phyloP scores from a whole-genome alignment of 2,888 invertebrate genomes.

The Micoletzkya japonica region DNA sequence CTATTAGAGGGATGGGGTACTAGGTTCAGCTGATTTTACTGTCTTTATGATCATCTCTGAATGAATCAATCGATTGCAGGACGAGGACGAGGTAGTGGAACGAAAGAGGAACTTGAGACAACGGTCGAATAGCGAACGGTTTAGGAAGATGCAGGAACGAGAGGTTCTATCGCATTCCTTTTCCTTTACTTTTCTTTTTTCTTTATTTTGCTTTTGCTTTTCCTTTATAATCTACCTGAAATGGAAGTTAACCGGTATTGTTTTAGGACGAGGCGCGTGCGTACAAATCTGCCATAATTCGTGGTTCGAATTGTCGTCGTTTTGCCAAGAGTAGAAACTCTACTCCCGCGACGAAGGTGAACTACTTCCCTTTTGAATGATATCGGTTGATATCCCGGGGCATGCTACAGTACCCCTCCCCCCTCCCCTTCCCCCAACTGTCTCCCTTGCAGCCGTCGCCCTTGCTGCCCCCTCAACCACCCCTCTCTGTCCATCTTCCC shows the following conservation, averaged over 20 bases:
- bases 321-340: too few relatives aligned
- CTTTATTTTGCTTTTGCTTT: too few relatives aligned
- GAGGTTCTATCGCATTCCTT: background rate
- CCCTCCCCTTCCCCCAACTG: too few relatives aligned
- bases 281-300: slow-evolving; percentile 11
- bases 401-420: too few relatives aligned
- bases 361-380: too few relatives aligned
- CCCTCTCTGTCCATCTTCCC: too few relatives aligned
- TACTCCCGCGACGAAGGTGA: too few relatives aligned
- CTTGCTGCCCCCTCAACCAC: background rate
- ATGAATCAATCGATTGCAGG: background rate
- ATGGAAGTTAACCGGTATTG: too few relatives aligned
- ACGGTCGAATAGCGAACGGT: slow-evolving; percentile 14
- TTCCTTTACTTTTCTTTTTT: background rate
- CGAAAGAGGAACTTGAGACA: slow-evolving; percentile 18
- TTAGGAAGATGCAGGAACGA: slow-evolving; percentile 4
- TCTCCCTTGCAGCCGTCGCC: slow-evolving; percentile 12
- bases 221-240: too few relatives aligned
- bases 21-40: background rate
- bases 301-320: slow-evolving; percentile 11
- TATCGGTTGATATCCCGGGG: too few relatives aligned
- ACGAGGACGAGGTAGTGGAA: background rate
- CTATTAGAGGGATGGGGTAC: too few relatives aligned
- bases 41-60: background rate
- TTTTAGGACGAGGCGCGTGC: slow-evolving; percentile 13